phyloP scores from a whole-genome alignment of 2,113 vertebrate species.

The Lonchura striata region DNA sequence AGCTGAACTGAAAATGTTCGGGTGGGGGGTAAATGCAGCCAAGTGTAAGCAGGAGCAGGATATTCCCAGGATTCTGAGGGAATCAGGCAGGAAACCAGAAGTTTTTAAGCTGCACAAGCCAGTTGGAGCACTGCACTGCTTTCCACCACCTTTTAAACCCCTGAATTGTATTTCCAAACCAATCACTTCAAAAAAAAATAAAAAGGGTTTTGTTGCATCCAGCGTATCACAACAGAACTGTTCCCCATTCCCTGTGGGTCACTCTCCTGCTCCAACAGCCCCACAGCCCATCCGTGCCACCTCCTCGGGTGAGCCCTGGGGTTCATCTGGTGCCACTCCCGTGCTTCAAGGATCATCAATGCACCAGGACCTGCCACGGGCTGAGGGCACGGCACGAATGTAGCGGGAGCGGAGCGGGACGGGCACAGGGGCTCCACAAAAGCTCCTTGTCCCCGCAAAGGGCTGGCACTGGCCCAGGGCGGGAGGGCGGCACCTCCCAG shows the following conservation, averaged over 20 bases:
- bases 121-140: neutral
- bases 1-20: neutral
- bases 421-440: neutral
- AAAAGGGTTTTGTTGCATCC: neutral
- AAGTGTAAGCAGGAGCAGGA: neutral
- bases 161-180: neutral
- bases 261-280: neutral
- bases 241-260: neutral
- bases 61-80: neutral
- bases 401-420: rapidly evolving
- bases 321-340: neutral
- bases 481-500: rapidly evolving
- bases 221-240: rapidly evolving
- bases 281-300: neutral
- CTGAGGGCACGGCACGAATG: neutral
- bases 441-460: rapidly evolving
- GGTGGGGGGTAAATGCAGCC: neutral
- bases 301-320: neutral
- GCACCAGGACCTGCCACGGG: rapidly evolving
- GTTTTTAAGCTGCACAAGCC: neutral
- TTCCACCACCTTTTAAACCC: neutral
- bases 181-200: rapidly evolving
- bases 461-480: neutral
- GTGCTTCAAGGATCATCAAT: rapidly evolving
- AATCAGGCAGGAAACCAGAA: neutral